Base-by-base conservation (phyloP, 1,140 invertebrate species). In the Macrobrachium rosenbergii region DNA sequence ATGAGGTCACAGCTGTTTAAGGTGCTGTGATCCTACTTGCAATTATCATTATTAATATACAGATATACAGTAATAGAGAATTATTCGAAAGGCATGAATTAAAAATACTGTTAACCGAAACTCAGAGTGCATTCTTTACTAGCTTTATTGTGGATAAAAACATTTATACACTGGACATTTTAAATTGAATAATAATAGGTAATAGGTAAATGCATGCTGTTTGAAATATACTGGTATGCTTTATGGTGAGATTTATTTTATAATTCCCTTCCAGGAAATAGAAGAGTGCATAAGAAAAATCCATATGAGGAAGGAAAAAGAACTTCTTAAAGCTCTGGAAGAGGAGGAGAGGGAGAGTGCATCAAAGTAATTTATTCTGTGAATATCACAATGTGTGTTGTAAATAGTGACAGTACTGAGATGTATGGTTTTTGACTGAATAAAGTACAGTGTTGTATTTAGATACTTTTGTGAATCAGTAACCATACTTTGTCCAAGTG, bases 231-330 rank as follows among this genome's bases (percentile, higher is more conserved):
- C 8, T 52, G 7, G 11, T 45, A 76, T 52, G 21, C 19, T 21
- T 77, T 45, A 52, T 5, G 6, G 28, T 1, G 5, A 52, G 17
- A 45, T 60, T 63, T 79, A 45, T 28, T 86, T 79, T 86, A 16
- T 62, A 16, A 60, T 60, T 17, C 14, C 60, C 28, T 76, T 87
- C 2, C 85, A 87, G 85, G 85, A 87, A 82, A 87, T 87, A 75
- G 85, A 87, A 10, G 78, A 81, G 19, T 87, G 85, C 85, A 87
- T 87, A 16, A 72, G 21, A 60, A 87, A 82, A 52, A 21, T 81
- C 16, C 78, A 87, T 28, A 69, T 81, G 60, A 63, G 78, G n/a
- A 81, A 81, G 62, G 85, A 87, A 43, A 82, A 64, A 37, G 85
- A 87, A 23, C 72, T 87, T 21, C 12, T 87, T 16, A 81, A 87